Evolutionary conservation across 2,797 vertebrate genomes (phyloP).

Genomic region (Gallirallus australis): DNA sequence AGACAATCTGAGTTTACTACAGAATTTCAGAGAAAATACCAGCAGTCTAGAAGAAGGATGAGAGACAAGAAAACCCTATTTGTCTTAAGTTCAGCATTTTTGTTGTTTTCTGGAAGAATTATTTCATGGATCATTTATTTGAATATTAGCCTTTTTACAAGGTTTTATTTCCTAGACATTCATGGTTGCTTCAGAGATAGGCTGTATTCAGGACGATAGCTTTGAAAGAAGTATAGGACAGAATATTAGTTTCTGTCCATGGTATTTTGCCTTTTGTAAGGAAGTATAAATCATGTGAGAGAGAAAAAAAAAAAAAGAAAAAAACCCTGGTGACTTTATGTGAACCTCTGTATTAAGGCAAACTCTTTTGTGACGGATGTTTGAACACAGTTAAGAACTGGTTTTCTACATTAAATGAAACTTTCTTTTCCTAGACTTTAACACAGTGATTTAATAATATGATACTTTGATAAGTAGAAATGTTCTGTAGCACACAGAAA

Average conservation of each 20-base stretch:
- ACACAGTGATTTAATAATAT: slow-evolving; percentile 8
- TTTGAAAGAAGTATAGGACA: slow-evolving; percentile 17
- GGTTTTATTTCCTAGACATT: slow-evolving; percentile 42
- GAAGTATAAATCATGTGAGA: slow-evolving; percentile 5
- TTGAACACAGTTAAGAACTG: neutral
- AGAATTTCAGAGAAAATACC: neutral
- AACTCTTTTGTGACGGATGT: neutral
- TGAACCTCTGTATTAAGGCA: slow-evolving; percentile 8
- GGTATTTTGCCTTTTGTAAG: slow-evolving; percentile 32
- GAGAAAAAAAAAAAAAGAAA: neutral
- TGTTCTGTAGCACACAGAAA: neutral
- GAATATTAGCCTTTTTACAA: slow-evolving; percentile 11
- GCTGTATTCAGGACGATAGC: neutral
- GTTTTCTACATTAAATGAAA: neutral
- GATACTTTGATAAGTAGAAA: slow-evolving; percentile 5
- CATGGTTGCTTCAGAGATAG: neutral
- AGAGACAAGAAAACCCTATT: neutral
- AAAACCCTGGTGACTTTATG: neutral
- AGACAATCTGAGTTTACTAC: neutral
- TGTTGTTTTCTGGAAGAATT: slow-evolving; percentile 47
- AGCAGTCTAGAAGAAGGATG: neutral
- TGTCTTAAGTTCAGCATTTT: neutral
- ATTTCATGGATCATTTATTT: slow-evolving; percentile 48
- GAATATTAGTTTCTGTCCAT: slow-evolving; percentile 1
- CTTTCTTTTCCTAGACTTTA: neutral